Conservation (phyloP, 2,113 vertebrate genomes). For the Lagenorhynchus albirostris region DNA sequence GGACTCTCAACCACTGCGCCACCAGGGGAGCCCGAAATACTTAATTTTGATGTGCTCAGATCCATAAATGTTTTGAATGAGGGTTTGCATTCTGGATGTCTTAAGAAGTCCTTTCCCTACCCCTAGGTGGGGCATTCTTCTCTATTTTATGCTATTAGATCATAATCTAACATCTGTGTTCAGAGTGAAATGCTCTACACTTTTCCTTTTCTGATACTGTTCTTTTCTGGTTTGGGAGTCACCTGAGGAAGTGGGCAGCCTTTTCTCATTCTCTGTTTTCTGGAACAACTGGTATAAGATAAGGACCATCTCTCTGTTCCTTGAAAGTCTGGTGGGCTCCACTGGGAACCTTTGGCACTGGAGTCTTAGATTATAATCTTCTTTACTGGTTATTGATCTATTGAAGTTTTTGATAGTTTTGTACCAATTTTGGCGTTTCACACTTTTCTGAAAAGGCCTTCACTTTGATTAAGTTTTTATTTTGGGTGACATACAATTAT, state of each 20-base stretch:
- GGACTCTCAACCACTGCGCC: too few species aligned
- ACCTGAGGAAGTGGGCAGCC: background rate
- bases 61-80: background rate
- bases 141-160: background rate
- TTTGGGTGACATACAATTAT: background rate
- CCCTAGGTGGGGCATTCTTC: background rate
- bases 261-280: background rate
- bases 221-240: background rate
- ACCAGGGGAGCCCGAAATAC: background rate
- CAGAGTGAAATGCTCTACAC: background rate
- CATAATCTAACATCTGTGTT: background rate
- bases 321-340: background rate
- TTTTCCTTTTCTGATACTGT: background rate
- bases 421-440: background rate
- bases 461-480: background rate
- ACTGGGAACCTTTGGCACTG: accelerated
- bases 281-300: background rate
- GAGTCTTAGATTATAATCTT: background rate
- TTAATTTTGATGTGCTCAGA: background rate
- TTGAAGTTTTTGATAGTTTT: background rate
- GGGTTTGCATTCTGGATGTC: background rate
- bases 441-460: background rate
- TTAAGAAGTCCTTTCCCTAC: background rate
- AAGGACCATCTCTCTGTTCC: background rate
- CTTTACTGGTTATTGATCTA: background rate